Percentiles rank a stretch among this genome's conserved stretches.
These are phyloP conservation scores for Macheiramphus alcinus DNA, from an alignment of 2,113 vertebrate species.

Conservation along the genomic window DNA sequence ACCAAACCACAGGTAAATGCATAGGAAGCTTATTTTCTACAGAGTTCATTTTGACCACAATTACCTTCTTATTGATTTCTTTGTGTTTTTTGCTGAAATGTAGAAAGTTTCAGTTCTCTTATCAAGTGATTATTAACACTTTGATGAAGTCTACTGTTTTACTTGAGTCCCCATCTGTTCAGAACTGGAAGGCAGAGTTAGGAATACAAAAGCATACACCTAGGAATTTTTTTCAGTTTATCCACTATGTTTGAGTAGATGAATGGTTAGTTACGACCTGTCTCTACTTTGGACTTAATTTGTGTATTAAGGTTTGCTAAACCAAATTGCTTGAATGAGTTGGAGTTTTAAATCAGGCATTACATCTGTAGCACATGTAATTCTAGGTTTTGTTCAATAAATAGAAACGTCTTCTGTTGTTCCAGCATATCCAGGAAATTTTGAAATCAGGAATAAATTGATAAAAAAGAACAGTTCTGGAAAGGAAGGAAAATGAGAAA, in stretches of 20 bases:
- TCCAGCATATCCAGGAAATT: not conserved
- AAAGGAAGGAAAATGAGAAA: not conserved
- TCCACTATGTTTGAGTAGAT: not conserved
- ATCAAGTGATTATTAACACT: not conserved
- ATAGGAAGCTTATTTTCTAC: not conserved
- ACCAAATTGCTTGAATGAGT: not conserved
- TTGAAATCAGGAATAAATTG: not conserved
- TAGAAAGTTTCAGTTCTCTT: not conserved
- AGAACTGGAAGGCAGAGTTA: not conserved
- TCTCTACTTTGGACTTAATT: not conserved
- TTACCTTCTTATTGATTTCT: constrained; percentile 9
- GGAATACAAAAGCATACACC: not conserved
- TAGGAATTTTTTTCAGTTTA: not conserved
- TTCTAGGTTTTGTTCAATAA: not conserved
- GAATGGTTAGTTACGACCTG: not conserved
- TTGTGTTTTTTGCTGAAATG: not conserved
- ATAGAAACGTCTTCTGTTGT: not conserved
- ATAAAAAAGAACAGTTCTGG: not conserved
- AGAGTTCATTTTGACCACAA: not conserved
- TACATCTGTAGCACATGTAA: not conserved
- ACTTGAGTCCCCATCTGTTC: not conserved
- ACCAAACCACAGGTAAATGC: not conserved
- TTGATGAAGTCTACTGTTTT: not conserved
- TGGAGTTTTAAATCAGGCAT: not conserved
- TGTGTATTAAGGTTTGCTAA: not conserved